These are phyloP conservation scores for Euwallacea fornicatus DNA, from an alignment of 1,140 invertebrate genomes.

Conservation along the genomic window DNA sequence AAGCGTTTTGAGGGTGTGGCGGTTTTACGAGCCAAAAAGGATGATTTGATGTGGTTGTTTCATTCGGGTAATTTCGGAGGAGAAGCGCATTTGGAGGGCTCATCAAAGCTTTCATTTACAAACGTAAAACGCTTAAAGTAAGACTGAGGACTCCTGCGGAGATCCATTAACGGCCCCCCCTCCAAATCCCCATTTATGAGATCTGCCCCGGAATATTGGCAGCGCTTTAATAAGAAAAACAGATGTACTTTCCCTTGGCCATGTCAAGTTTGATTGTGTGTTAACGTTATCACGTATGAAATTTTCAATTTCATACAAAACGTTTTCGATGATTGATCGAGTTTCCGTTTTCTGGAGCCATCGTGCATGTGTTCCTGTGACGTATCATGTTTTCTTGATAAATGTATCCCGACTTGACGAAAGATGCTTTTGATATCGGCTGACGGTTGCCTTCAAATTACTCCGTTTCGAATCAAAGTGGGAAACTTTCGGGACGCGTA, in stretches of 20 bases:
- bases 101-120: conserved; percentile 34
- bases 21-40: not conserved
- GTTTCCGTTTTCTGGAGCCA: conserved; percentile 20
- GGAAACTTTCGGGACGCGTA: conserved; percentile 16
- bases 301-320: conserved; percentile 40
- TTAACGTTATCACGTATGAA: conserved; percentile 36
- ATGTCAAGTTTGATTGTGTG: not conserved
- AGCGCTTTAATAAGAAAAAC: conserved; percentile 25
- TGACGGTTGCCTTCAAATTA: conserved; percentile 22
- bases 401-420: conserved; percentile 30
- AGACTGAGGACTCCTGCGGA: conserved; percentile 20
- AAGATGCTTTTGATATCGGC: conserved; percentile 30
- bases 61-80: not conserved
- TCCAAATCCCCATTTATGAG: conserved; percentile 29
- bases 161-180: conserved; percentile 29
- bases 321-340: conserved; percentile 36
- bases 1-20: not conserved
- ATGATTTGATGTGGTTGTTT: not conserved
- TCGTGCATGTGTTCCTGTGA: conserved; percentile 35
- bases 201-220: conserved; percentile 18
- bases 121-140: conserved; percentile 35
- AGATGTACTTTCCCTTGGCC: conserved; percentile 16
- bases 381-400: conserved; percentile 39
- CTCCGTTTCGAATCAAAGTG: conserved; percentile 15
- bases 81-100: conserved; percentile 5